Conservation (phyloP, 2,113 vertebrate genomes). For the Lamprologus tigripictilis region DNA sequence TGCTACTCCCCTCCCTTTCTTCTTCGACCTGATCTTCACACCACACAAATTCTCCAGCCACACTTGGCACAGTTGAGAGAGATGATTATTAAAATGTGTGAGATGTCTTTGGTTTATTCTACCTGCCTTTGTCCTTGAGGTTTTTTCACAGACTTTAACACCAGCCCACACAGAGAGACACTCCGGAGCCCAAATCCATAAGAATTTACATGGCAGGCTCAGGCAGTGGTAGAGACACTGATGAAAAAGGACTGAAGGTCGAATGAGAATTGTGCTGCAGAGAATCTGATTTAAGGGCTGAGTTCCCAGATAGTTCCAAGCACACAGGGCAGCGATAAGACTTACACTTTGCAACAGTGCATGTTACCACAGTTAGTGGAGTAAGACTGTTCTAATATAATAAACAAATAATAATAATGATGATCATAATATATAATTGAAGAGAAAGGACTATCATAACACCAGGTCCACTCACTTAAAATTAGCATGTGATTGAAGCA, state of each 20-base stretch:
- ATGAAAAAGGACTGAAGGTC: slow-evolving; percentile 45
- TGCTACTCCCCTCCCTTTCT: slow-evolving; percentile 44
- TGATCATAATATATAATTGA: background rate
- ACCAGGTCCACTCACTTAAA: background rate
- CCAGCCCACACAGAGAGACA: slow-evolving; percentile 6
- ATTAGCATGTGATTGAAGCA: background rate
- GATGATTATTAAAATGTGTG: slow-evolving; percentile 62
- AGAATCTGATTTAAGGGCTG: slow-evolving; percentile 2
- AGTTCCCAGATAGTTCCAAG: background rate
- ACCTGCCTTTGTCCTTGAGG: slow-evolving; percentile 37
- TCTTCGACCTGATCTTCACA: slow-evolving; percentile 64
- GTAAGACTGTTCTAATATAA: background rate
- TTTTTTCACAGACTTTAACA: background rate
- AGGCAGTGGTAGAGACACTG: background rate
- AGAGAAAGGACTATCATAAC: background rate
- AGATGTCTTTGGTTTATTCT: background rate
- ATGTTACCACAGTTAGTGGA: background rate
- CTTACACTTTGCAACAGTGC: background rate
- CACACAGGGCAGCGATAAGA: background rate
- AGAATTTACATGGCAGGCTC: slow-evolving; percentile 17
- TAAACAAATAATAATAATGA: background rate
- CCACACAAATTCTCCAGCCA: slow-evolving; percentile 66
- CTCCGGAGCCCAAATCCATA: slow-evolving; percentile 19
- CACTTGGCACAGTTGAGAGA: slow-evolving; percentile 56
- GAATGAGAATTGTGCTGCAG: slow-evolving; percentile 1